Evolutionary conservation across 2,888 invertebrate genomes (phyloP).

Genomic region (Patella ulyssiponensis): DNA sequence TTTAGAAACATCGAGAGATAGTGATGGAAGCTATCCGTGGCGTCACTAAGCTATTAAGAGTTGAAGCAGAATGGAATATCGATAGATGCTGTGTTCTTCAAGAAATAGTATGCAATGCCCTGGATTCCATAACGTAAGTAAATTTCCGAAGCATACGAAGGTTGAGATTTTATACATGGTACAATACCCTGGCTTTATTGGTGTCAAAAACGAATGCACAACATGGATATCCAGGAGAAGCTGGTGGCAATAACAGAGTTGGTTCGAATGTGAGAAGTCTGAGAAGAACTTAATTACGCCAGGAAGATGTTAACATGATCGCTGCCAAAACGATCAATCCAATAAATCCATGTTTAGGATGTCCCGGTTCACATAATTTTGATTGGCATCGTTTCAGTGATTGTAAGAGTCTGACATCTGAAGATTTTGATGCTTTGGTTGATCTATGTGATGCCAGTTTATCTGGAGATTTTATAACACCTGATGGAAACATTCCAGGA

Average conservation of each 20-base stretch:
- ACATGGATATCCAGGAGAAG: too few relatives aligned
- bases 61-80: constrained; percentile 15
- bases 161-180: too few relatives aligned
- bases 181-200: too few relatives aligned
- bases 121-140: constrained; percentile 33
- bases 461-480: background rate
- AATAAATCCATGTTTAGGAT: too few relatives aligned
- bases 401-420: background rate
- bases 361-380: too few relatives aligned
- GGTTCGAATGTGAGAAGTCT: too few relatives aligned
- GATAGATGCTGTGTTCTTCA: constrained; percentile 16
- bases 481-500: background rate
- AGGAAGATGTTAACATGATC: too few relatives aligned
- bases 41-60: constrained; percentile 26
- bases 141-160: too few relatives aligned
- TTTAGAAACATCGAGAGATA: constrained; percentile 36
- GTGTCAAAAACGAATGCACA: too few relatives aligned
- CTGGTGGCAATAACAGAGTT: too few relatives aligned
- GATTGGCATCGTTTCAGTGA: background rate
- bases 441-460: background rate
- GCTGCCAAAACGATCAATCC: too few relatives aligned
- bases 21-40: constrained; percentile 29
- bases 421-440: background rate
- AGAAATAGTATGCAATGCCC: constrained; percentile 23
- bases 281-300: too few relatives aligned